A percentile compares a stretch with the other conserved stretches of the same genome.
These are phyloP conservation scores for Erythrolamprus reginae DNA, from an alignment of 2,113 vertebrate genomes.

Conservation along the genomic window DNA sequence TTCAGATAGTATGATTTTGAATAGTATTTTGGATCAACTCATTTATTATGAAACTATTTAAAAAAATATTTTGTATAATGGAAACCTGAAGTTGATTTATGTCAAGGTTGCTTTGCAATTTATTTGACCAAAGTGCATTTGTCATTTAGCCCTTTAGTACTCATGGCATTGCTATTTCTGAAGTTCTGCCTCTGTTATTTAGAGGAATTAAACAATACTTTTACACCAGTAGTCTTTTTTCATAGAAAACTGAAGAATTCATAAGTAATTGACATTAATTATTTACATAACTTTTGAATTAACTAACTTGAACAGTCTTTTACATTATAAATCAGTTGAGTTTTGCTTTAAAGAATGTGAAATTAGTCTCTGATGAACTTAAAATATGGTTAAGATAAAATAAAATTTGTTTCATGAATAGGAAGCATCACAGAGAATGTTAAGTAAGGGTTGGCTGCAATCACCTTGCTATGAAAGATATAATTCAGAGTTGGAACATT, in stretches of 20 bases:
- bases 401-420: background rate
- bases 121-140: background rate
- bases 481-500: background rate
- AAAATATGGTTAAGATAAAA: background rate
- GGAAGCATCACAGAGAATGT: background rate
- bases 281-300: background rate
- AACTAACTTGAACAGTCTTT: background rate
- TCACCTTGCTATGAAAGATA: background rate
- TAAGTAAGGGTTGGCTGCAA: background rate
- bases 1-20: background rate
- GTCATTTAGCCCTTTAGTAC: background rate
- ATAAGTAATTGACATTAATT: background rate
- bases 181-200: background rate
- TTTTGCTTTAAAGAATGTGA: background rate
- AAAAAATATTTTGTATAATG: background rate
- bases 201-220: background rate
- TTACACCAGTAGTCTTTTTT: background rate
- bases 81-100: background rate
- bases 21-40: background rate
- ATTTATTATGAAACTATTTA: background rate
- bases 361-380: background rate
- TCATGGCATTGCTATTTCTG: background rate
- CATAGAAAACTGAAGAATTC: background rate
- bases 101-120: background rate
- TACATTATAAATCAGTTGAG: background rate